Conservation (phyloP, 1,140 invertebrate species). For the Hylaeus volcanicus region DNA sequence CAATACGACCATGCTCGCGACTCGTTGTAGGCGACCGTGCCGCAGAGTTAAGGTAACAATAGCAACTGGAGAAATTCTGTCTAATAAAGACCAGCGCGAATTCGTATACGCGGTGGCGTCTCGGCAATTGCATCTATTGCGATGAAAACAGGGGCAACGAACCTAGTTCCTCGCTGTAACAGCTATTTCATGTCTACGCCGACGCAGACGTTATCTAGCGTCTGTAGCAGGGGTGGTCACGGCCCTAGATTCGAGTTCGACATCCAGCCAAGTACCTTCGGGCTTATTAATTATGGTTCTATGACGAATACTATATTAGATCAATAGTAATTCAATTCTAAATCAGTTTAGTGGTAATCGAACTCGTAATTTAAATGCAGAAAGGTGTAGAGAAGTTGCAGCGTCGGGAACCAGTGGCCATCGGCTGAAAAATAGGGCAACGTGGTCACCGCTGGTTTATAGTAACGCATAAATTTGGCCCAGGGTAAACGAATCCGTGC, state of each 20-base stretch:
- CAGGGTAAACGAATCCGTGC: constrained; percentile 52
- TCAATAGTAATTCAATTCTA: too few species aligned
- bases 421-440: constrained; percentile 11
- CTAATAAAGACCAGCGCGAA: background rate
- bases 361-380: too few species aligned
- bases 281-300: too few species aligned
- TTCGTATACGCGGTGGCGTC: constrained; percentile 12
- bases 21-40: too few species aligned
- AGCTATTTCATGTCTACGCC: constrained; percentile 34
- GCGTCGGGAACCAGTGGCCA: constrained; percentile 4
- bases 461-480: constrained; percentile 60
- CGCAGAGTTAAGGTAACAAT: background rate
- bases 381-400: too few species aligned
- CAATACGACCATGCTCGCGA: too few species aligned
- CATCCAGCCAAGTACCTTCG: too few species aligned
- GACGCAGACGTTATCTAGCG: constrained; percentile 19
- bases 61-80: background rate
- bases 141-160: constrained; percentile 57
- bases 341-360: too few species aligned
- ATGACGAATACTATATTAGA: too few species aligned
- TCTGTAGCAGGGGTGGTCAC: constrained; percentile 19
- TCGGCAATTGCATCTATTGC: constrained; percentile 54
- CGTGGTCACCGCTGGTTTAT: constrained; percentile 9
- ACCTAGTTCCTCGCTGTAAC: constrained; percentile 47
- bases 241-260: background rate